phyloP scores from a whole-genome alignment of 2,113 vertebrate species.

The human (Homo sapiens) region GRCh38 chr4:55183001-55183500 shows the following conservation, averaged over 20 bases:
- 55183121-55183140: background rate
- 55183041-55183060: background rate
- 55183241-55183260: background rate
- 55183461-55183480: background rate
- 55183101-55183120: background rate
- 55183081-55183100: accelerated
- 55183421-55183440: background rate
- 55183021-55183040: background rate
- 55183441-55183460: background rate
- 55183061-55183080: no score
- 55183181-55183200: background rate
- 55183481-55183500: background rate
- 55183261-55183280: background rate
- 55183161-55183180: background rate
- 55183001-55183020: background rate
- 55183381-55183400: background rate
- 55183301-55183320: background rate
- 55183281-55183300: background rate
- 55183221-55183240: background rate
- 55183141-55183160: background rate
- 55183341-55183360: background rate
- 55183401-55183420: background rate
- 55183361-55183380: background rate
- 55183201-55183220: background rate
- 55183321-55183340: background rate